Evolutionary conservation across 2,797 vertebrate genomes (phyloP).

Genomic region (Crenichthys baileyi): DNA sequence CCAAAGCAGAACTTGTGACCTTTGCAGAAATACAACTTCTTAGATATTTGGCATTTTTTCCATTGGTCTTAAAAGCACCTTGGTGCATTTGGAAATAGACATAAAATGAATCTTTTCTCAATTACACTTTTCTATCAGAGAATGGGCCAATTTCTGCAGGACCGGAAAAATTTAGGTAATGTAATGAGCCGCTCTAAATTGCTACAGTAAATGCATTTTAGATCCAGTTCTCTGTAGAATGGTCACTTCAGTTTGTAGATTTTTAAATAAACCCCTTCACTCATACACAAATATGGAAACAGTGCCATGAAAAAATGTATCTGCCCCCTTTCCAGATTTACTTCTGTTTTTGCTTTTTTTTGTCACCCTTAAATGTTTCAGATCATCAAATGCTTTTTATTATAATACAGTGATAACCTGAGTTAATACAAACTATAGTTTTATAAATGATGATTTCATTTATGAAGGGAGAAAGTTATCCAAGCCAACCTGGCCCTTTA

Average conservation of each 20-base stretch:
- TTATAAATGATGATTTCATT: neutral
- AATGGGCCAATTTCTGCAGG: constrained; percentile 18
- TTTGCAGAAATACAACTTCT: constrained; percentile 42
- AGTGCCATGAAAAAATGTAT: neutral
- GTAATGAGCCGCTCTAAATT: neutral
- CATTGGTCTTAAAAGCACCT: constrained; percentile 4
- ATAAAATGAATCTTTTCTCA: constrained; percentile 4
- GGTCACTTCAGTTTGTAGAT: neutral
- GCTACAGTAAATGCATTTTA: neutral
- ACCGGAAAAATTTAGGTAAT: constrained; percentile 74
- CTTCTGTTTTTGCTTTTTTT: neutral
- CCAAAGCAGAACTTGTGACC: constrained; percentile 33
- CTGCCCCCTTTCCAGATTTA: neutral
- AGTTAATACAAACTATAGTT: neutral
- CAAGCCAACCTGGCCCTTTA: neutral
- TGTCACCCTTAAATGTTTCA: neutral
- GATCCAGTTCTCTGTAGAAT: neutral
- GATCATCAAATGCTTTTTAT: neutral
- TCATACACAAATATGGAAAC: neutral
- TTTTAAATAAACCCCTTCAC: neutral
- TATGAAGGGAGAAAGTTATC: neutral
- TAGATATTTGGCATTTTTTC: constrained; percentile 15
- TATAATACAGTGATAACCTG: neutral
- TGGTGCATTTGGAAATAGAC: neutral
- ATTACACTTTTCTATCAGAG: neutral